These are phyloP conservation scores for Bombus terrestris DNA, from an alignment of 1,140 invertebrate species.

Conservation along the genomic window DNA sequence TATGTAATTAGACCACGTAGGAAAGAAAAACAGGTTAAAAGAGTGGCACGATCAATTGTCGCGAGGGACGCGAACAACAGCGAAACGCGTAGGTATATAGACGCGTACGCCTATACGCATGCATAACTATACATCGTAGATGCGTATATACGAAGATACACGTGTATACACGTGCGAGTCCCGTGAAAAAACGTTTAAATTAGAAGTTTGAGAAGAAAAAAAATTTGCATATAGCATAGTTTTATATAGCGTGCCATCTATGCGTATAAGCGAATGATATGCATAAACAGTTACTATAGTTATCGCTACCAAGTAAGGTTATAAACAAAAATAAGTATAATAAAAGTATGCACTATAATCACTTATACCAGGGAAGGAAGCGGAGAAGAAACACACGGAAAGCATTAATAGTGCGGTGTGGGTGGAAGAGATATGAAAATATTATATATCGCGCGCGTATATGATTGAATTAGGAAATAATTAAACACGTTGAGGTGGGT, in stretches of 20 bases:
- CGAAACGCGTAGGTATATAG: constrained; percentile 13
- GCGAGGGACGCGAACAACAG: constrained; percentile 31
- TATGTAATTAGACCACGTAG: constrained; percentile 38
- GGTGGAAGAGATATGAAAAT: constrained; percentile 23
- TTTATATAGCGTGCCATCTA: constrained; percentile 80
- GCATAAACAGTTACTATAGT: constrained; percentile 72
- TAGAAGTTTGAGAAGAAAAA: constrained; percentile 52
- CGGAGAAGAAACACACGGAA: not conserved
- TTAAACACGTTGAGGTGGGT: constrained; percentile 42
- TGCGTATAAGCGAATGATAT: constrained; percentile 74
- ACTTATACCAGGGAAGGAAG: constrained; percentile 25
- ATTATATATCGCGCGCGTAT: constrained; percentile 47
- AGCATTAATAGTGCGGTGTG: not conserved
- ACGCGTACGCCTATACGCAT: not conserved
- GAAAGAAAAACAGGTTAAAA: not conserved
- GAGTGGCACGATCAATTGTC: constrained; percentile 4
- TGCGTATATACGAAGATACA: not conserved
- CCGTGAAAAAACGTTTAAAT: constrained; percentile 38
- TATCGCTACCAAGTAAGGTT: constrained; percentile 67
- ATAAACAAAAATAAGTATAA: constrained; percentile 53
- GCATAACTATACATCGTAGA: not conserved
- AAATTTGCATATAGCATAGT: constrained; percentile 77
- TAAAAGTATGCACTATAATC: constrained; percentile 56
- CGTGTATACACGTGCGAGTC: not conserved
- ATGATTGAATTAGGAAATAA: constrained; percentile 45